Evolutionary conservation across 2,113 vertebrate genomes (phyloP).

Genomic region (Trogon surrucura): DNA sequence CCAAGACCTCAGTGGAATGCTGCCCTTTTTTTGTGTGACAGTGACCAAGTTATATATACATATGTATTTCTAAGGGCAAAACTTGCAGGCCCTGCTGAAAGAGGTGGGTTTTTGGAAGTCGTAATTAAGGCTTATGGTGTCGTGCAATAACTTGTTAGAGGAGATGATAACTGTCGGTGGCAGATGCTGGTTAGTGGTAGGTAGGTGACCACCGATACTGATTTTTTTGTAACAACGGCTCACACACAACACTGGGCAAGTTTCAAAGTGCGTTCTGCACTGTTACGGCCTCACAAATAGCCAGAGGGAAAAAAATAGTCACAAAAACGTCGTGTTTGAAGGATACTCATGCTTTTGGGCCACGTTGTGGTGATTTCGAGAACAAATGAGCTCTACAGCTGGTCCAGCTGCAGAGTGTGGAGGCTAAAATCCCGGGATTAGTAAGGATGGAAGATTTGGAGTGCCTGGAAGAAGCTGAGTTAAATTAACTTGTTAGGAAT

Average conservation of each 20-base stretch:
- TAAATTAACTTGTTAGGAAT: neutral
- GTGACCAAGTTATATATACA: neutral
- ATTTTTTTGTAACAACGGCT: neutral
- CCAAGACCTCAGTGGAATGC: neutral
- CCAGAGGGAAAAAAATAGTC: too few relatives aligned
- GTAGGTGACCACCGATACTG: neutral
- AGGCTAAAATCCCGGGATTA: neutral
- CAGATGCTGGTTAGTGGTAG: neutral
- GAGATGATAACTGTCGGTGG: neutral
- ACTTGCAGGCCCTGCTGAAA: neutral
- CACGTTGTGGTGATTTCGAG: neutral
- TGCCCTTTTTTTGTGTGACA: neutral
- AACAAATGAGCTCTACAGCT: neutral
- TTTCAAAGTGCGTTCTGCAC: neutral
- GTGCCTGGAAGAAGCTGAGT: neutral
- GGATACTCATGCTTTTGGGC: neutral
- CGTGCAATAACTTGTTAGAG: neutral
- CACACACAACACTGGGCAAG: neutral
- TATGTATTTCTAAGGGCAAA: neutral
- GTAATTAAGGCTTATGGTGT: neutral
- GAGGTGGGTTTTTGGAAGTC: neutral
- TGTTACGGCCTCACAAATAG: neutral
- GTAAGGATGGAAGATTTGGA: neutral
- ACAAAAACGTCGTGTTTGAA: neutral
- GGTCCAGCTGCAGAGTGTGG: neutral